Conservation (phyloP, 2,797 vertebrate genomes). For the Netta rufina region DNA sequence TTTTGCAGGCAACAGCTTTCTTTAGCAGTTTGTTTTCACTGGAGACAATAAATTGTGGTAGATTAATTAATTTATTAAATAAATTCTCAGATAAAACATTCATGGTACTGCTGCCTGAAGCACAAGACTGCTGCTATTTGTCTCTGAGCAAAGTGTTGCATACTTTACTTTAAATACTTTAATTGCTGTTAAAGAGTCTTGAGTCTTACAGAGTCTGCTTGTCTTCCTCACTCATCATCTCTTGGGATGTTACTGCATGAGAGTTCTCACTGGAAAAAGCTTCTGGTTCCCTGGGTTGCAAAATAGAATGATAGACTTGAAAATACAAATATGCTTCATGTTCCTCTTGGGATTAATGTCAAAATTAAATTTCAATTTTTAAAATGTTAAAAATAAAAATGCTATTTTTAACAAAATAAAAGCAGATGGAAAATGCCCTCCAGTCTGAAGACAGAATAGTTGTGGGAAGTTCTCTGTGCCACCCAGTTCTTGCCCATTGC, state of each 20-base stretch:
- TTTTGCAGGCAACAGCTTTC: neutral
- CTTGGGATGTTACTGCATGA: neutral
- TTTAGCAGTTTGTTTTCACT: neutral
- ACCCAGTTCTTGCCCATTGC: neutral
- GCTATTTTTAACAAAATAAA: neutral
- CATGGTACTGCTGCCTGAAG: neutral
- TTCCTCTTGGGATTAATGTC: neutral
- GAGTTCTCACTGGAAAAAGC: neutral
- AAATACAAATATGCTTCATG: neutral
- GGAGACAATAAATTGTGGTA: neutral
- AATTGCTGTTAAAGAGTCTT: neutral
- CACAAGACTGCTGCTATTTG: neutral
- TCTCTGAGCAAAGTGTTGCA: neutral
- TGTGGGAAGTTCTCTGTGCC: neutral
- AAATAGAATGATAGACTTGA: neutral
- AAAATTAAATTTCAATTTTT: neutral
- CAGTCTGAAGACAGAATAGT: neutral
- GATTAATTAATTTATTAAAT: neutral
- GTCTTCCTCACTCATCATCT: neutral
- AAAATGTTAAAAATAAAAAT: neutral
- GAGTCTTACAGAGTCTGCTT: neutral
- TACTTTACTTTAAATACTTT: no score
- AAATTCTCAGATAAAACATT: neutral
- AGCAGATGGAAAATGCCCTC: neutral
- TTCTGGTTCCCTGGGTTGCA: neutral